Base-by-base conservation (phyloP, 1,140 invertebrate genomes). In the Aphelinus atriplicis region DNA sequence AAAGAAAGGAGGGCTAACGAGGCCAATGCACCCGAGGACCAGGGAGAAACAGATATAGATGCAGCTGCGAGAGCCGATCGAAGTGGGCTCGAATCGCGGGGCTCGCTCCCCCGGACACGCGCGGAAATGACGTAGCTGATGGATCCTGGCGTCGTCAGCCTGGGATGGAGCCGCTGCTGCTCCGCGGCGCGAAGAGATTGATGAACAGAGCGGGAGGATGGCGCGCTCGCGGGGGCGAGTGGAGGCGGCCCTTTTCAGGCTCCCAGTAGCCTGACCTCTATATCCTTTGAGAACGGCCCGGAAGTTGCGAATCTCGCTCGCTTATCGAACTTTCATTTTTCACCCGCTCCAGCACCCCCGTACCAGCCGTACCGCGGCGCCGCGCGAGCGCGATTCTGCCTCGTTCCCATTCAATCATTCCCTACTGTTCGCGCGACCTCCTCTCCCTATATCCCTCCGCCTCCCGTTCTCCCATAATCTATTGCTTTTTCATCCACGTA, bases 91-190 rank as follows among this genome's bases (percentile, higher is more conserved):
- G 4, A 43, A 51, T 55, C 48, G 64, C 43, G 10, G 1, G n/a
- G 46, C 7, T 10, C 3, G 4, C 26, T 63, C 47, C 47, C 50
- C 50, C 50, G 63, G 26, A 53, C 61, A 57, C 53, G 57, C 55
- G 48, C 61, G 74, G 68, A 75, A 75, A 75, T 75, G 74, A 75
- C 68, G 68, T 53, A 71, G 74, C 56, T 71, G 68, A 71, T 71
- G 62, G 66, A 75, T 67, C 57, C 50, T 68, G n/a, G 42, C 7
- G n/a, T 72, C 48, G 57, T 42, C 53, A 7, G 46, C 26, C 26
- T 26, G 26, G 26, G 26, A 26, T 26, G 26, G 26, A 26, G 26
- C 26, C 26, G 26, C 26, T 26, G 26, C 26, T 26, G 26, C 26
- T 26, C 26, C 26, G 57, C 48, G 43, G 47, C n/a, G 68, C 42